These are phyloP conservation scores for Drosophila sp. DNA, from an alignment of 1,140 invertebrate genomes.

Conservation along the genomic window DNA sequence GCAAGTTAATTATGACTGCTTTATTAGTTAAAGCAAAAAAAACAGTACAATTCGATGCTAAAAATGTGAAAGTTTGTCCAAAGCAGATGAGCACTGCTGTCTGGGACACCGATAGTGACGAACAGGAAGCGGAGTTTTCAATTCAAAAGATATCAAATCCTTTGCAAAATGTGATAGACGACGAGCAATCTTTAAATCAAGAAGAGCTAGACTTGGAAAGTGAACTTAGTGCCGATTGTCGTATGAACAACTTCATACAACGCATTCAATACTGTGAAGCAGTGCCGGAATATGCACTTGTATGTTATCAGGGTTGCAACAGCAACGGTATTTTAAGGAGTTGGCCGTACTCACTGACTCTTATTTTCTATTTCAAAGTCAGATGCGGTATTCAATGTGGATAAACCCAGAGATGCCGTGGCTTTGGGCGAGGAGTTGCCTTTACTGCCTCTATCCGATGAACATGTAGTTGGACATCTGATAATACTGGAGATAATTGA, in stretches of 20 bases:
- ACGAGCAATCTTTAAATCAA: not conserved
- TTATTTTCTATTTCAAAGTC: conserved; percentile 22
- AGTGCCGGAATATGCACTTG: conserved; percentile 29
- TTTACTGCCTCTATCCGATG: not conserved
- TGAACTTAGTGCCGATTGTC: not conserved
- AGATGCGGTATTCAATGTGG: conserved; percentile 36
- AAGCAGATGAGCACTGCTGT: too few relatives aligned
- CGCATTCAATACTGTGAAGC: conserved; percentile 2
- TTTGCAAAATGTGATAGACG: not conserved
- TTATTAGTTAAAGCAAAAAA: too few relatives aligned
- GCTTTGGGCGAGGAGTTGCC: conserved; percentile 1
- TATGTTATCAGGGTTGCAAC: conserved; percentile 1
- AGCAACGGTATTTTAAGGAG: too few relatives aligned
- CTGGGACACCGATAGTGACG: not conserved
- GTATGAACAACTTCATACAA: conserved; percentile 13
- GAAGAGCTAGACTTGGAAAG: not conserved
- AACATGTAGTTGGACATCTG: not conserved
- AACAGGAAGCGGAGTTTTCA: not conserved
- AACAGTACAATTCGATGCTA: too few relatives aligned
- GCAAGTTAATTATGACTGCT: too few relatives aligned
- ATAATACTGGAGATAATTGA: conserved; percentile 17
- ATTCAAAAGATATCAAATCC: conserved; percentile 10
- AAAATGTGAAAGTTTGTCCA: too few relatives aligned
- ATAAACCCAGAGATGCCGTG: conserved; percentile 40
- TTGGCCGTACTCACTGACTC: too few relatives aligned